Evolutionary conservation across 2,113 vertebrate genomes (phyloP).

Genomic region (Pelecanus crispus): DNA sequence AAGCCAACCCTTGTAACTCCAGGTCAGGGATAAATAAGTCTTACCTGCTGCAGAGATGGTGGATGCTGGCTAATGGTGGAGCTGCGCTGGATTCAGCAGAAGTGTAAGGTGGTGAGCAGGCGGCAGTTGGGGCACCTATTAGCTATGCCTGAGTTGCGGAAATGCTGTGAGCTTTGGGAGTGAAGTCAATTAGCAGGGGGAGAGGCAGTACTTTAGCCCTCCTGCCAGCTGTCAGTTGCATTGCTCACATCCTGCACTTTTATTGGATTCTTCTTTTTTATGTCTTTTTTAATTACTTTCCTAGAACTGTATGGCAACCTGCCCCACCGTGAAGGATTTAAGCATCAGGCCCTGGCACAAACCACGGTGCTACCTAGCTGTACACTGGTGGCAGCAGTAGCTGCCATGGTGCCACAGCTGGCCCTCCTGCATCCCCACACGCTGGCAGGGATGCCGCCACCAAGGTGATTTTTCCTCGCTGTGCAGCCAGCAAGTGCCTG

Average conservation of each 20-base stretch:
- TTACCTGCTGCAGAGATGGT: background rate
- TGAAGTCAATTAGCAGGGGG: background rate
- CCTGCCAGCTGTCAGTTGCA: background rate
- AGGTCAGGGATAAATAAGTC: background rate
- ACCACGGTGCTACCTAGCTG: background rate
- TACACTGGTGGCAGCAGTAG: background rate
- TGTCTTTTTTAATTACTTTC: slow-evolving; percentile 5
- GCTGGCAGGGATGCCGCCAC: background rate
- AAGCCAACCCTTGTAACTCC: background rate
- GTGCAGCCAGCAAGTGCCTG: background rate
- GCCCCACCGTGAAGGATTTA: background rate
- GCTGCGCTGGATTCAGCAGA: background rate
- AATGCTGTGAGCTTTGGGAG: background rate
- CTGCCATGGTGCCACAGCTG: background rate
- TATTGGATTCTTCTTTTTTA: background rate
- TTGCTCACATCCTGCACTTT: slow-evolving; percentile 25
- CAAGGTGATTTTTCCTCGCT: background rate
- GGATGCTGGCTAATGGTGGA: background rate
- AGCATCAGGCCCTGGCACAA: background rate
- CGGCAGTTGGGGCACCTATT: background rate
- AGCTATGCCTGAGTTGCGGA: background rate
- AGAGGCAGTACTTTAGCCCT: background rate
- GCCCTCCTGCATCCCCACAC: background rate
- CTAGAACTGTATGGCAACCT: background rate
- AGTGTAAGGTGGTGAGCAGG: background rate